Conservation (phyloP, 1,140 invertebrate species). For the Oscheius sp. region DNA sequence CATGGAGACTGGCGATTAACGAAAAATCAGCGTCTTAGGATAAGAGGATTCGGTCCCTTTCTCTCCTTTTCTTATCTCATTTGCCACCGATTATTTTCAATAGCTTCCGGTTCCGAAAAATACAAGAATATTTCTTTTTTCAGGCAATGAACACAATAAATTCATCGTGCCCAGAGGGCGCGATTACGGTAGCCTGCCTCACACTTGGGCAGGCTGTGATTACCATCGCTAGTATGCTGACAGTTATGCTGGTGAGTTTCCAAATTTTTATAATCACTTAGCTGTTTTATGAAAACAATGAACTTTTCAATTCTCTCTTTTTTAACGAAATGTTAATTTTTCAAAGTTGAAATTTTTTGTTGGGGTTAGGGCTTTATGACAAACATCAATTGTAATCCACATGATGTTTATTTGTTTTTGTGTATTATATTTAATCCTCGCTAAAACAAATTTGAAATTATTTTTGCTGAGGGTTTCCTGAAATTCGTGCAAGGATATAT, state of each 20-base stretch:
- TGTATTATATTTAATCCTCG: no score
- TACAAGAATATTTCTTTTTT: neutral
- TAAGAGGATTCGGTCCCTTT: neutral
- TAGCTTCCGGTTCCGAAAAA: no score
- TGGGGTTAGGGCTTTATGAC: neutral
- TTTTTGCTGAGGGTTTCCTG: no score
- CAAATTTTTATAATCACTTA: neutral
- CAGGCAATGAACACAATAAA: conserved; percentile 22
- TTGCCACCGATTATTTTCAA: neutral
- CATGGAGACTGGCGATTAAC: no score
- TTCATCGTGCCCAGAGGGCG: conserved; percentile 10
- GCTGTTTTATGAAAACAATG: no score
- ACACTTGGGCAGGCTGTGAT: conserved; percentile 51
- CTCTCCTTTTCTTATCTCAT: neutral
- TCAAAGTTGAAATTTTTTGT: neutral
- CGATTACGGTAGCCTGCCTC: conserved; percentile 47
- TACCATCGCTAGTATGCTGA: conserved; percentile 55
- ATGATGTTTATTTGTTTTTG: no score
- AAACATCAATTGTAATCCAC: no score
- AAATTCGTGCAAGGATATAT: no score
- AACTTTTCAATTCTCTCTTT: neutral
- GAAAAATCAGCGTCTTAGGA: no score
- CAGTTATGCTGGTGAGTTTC: conserved; percentile 56
- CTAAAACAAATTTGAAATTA: no score
- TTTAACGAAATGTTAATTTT: neutral